Percentiles rank a stretch among this genome's conserved stretches.
These are phyloP conservation scores for Monopis laevigella DNA, from an alignment of 2,888 invertebrate species.

Conservation along the genomic window DNA sequence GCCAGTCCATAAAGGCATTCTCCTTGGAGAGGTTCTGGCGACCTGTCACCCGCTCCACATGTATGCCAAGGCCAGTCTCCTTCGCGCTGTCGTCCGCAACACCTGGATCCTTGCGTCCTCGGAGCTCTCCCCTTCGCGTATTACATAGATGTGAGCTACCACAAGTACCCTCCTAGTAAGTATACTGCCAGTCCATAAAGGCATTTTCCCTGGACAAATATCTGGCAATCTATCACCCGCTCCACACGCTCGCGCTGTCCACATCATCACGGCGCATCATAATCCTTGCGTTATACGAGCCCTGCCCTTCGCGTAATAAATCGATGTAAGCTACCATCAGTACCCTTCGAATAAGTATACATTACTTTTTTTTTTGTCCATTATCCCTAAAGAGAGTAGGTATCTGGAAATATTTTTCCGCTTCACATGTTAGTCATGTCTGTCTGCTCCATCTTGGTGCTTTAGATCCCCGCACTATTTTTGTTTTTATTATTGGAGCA, in stretches of 20 bases:
- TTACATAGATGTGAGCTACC: constrained; percentile 78
- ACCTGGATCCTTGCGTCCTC: constrained; percentile 83
- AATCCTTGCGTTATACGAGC: constrained; percentile 79
- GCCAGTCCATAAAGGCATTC: no score
- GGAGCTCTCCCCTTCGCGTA: constrained; percentile 82
- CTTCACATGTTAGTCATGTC: neutral
- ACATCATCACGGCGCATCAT: constrained; percentile 82
- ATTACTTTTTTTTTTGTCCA: no score
- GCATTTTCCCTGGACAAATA: constrained; percentile 92
- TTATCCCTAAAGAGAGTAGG: no score
- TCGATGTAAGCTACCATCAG: constrained; percentile 76
- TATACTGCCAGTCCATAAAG: constrained; percentile 73
- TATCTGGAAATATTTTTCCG: no score
- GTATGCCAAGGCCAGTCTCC: neutral
- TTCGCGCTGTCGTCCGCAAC: constrained; percentile 52
- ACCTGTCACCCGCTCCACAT: constrained; percentile 29
- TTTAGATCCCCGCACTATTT: no score
- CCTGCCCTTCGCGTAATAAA: constrained; percentile 80
- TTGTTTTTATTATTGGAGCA: no score
- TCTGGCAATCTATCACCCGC: constrained; percentile 90
- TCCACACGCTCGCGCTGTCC: constrained; percentile 81
- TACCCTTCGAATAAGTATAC: constrained; percentile 71
- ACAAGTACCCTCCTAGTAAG: constrained; percentile 76
- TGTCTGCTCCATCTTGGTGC: no score
- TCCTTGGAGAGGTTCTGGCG: constrained; percentile 90